Base-by-base conservation (phyloP, 2,113 vertebrate genomes). In the Gambusia holbrooki region DNA sequence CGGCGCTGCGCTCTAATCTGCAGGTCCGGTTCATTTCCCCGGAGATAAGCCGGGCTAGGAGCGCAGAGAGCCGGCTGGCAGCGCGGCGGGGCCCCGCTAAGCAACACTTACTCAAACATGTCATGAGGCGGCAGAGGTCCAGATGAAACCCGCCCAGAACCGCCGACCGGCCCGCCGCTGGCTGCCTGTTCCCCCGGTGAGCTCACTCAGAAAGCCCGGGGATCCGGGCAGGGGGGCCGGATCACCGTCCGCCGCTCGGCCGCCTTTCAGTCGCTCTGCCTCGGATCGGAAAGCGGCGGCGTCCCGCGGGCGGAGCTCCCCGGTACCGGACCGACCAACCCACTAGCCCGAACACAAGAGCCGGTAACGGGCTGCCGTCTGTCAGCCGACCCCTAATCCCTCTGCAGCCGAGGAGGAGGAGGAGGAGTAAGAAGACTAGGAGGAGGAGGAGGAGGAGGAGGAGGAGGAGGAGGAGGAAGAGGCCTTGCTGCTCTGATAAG, bases 51-150 rank as follows among this genome's bases (percentile, higher is more conserved):
- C 45, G 45, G 45, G 45, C 14, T 48, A 48, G 4, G 45, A 17
- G 45, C 45, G 45, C 17, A 48, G 45, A 48, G 17, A 17, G 17
- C 5, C 45, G 45, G 45, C 45, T 48, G 5, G 17, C 15, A 17
- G 45, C 45, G 14, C 17, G 15, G 7, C 60, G 29, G 28, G 15
- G 28, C 37, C 30, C 15, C 64, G 19, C 32, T 27, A 1, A 3
- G 6, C 17, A 40, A 42, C 88, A 94, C 94, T 95, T 90, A 95
- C 94, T 95, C 94, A 80, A 95, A 95, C 94, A 95, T 95, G 83
- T 92, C 92, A 93, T 90, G 88, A 88, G 90, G 87, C 72, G 76
- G 83, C 88, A 77, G 69, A 74, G 69, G 73, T 91, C 83, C 81
- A 72, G 61, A 68, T 33, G 80, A 80, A 64, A 54, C 45, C 63